Base-by-base conservation (phyloP, 2,797 vertebrate genomes). In the Fundulus diaphanus region DNA sequence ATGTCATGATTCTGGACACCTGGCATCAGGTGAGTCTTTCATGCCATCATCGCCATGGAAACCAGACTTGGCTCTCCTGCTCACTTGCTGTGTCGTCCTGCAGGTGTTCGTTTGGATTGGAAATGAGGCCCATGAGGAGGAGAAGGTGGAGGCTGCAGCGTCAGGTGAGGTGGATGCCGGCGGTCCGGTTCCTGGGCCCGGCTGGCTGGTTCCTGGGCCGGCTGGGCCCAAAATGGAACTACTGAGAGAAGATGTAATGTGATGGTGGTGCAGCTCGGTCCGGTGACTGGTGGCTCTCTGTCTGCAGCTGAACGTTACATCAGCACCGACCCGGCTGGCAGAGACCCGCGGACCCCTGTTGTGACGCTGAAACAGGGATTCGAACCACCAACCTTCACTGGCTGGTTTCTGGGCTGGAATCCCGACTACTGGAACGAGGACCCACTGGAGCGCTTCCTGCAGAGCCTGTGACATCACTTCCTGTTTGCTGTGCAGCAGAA, bases 51-150 rank as follows among this genome's bases (percentile, higher is more conserved):
- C 61, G 49, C 2, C 9, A 51, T 61, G 31, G 31, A 61, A 35
- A 35, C 20, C 8, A 44, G 59, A 1, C 7, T 22, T 35, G 59
- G 22, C 15, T 35, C 8, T 48, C 4, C 9, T 9, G 15, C 0
- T 20, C 22, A 31, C 1, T 12, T 6, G 66, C 59, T 1, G 65
- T 79, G 0, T 24, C 12, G 9, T 71, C 77, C 87, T 57, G 33
- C 72, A 99, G 98, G 96, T 99, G 90, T 99, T 98, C 81, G 96
- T 99, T 79, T 99, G 98, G 98, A 96, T 99, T 49, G 98, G 98
- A 83, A 97, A 97, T 59, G 98, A 99, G 48, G 97, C 98, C 63
- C 96, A 97, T 1, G 97, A 99, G 71, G 98, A 98, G 40, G 98
- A 99, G 83, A 99, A 99, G 95, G 96, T 94, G 0, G 97, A 99